Evolutionary conservation across 1,140 invertebrate genomes (phyloP).

Genomic region (Drosophila kikkawai): DNA sequence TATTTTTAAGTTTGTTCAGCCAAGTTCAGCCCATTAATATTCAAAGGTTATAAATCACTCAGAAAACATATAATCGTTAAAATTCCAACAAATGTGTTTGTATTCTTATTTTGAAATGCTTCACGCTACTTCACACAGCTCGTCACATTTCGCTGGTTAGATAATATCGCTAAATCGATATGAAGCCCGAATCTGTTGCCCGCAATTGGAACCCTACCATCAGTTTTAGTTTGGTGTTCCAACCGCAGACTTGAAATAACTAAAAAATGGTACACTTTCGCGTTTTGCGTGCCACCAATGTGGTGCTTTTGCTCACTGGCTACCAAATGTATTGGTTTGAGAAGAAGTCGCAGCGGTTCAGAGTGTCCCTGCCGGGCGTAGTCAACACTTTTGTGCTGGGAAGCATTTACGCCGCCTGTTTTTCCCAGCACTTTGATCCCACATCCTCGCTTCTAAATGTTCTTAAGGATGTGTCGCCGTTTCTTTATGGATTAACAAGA

Average conservation of each 20-base stretch:
- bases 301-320: conserved; percentile 59
- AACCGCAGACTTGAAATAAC: neutral
- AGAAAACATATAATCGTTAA: neutral
- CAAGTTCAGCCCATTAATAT: conserved; percentile 1
- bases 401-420: conserved; percentile 58
- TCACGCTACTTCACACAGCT: conserved; percentile 26
- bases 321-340: conserved; percentile 75
- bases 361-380: conserved; percentile 42
- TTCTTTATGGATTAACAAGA: conserved; percentile 53
- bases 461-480: conserved; percentile 64
- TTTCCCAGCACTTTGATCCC: conserved; percentile 65
- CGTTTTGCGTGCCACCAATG: conserved; percentile 58
- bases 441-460: conserved; percentile 52
- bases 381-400: conserved; percentile 53
- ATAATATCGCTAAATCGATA: conserved; percentile 39
- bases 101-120: conserved; percentile 23
- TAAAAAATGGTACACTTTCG: conserved; percentile 61
- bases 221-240: conserved; percentile 21
- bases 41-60: neutral
- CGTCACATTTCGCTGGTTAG: conserved; percentile 44
- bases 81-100: neutral
- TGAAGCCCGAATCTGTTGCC: conserved; percentile 1
- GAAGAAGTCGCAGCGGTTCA: conserved; percentile 47
- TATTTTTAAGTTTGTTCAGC: neutral
- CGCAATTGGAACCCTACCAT: neutral